phyloP scores from a whole-genome alignment of 2,888 invertebrate species.

The Phoenoteleia sp. region DNA sequence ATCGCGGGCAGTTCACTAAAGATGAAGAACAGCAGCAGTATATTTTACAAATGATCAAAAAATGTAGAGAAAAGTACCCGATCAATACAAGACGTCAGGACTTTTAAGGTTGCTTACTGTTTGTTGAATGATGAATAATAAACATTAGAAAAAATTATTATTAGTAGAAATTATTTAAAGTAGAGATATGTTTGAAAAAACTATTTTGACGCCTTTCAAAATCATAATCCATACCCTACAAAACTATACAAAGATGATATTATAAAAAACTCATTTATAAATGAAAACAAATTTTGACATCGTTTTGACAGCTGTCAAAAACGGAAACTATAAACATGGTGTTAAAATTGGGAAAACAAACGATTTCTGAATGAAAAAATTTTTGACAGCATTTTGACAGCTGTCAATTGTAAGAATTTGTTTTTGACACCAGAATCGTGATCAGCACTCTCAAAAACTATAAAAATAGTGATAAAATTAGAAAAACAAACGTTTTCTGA shows the following conservation, averaged over 20 bases:
- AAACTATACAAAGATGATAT: conserved; percentile 12
- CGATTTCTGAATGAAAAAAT: conserved; percentile 2
- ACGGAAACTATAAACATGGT: background rate
- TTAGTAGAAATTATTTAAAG: conserved; percentile 16
- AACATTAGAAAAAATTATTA: conserved; percentile 10
- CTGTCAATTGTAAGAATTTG: no score
- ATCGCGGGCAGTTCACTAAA: background rate
- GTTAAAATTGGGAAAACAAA: conserved; percentile 3
- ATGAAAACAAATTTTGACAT: conserved; percentile 6
- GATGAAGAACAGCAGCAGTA: conserved; percentile 11
- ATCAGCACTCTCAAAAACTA: no score
- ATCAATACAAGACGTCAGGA: conserved; percentile 8
- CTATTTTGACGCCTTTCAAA: conserved; percentile 7
- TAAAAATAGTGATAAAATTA: no score
- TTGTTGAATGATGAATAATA: conserved; percentile 7
- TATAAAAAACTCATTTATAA: conserved; percentile 17
- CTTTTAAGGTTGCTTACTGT: conserved; percentile 3
- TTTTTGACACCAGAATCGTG: no score
- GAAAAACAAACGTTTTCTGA: no score
- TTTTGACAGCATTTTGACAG: conserved; percentile 7
- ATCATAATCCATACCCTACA: conserved; percentile 8
- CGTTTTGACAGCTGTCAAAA: conserved; percentile 6
- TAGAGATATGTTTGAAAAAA: conserved; percentile 12
- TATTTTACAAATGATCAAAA: background rate
- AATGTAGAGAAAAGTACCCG: conserved; percentile 6